Evolutionary conservation across 2,797 vertebrate species (phyloP).

Genomic region (Hafferia zeledoni): DNA sequence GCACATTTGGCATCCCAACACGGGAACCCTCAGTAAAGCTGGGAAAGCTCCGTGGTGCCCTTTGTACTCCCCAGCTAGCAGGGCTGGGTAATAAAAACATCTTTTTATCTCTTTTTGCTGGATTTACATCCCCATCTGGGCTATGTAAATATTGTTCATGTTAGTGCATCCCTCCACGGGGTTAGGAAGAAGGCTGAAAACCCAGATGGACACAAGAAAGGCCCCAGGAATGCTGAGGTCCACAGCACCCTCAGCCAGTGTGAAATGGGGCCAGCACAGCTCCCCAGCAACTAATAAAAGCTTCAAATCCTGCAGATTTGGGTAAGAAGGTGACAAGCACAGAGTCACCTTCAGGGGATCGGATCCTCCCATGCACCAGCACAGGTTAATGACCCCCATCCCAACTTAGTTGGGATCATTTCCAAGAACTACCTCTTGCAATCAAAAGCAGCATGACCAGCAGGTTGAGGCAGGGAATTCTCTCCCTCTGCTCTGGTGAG

Average conservation of each 20-base stretch:
- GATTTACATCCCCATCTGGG: background rate
- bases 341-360: background rate
- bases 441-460: background rate
- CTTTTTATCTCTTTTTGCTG: background rate
- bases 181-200: background rate
- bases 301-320: background rate
- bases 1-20: background rate
- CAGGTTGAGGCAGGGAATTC: background rate
- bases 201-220: fast-evolving
- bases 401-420: background rate
- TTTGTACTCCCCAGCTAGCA: background rate
- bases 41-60: background rate
- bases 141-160: background rate
- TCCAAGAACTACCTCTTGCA: background rate
- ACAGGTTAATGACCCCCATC: background rate
- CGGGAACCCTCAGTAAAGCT: background rate
- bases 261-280: background rate
- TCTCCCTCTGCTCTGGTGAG: background rate
- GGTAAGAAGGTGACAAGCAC: background rate
- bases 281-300: background rate
- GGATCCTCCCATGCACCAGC: background rate
- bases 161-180: fast-evolving
- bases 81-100: background rate
- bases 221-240: background rate
- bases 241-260: background rate